These are phyloP conservation scores for Drosophila lutescens DNA, from an alignment of 2,888 invertebrate genomes.

Conservation along the genomic window DNA sequence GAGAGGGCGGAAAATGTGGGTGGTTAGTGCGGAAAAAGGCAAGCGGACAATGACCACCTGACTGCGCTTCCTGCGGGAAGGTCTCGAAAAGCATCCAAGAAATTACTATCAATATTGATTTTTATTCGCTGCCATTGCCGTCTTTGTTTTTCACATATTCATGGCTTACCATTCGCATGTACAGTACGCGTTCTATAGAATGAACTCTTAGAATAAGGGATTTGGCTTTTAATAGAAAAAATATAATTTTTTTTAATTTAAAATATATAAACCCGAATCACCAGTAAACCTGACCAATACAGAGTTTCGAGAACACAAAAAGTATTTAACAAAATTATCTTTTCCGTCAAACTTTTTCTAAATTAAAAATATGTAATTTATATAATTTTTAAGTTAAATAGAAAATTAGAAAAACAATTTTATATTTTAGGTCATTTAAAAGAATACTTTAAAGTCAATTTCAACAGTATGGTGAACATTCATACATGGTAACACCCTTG, in stretches of 20 bases:
- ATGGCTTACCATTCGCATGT: constrained; percentile 49
- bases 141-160: constrained; percentile 59
- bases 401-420: too few relatives aligned
- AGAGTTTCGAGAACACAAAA: too few relatives aligned
- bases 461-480: too few relatives aligned
- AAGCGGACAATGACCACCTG: constrained; percentile 67
- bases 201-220: not conserved
- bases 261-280: too few relatives aligned
- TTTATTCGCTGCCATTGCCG: constrained; percentile 46
- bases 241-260: too few relatives aligned
- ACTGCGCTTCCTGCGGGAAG: constrained; percentile 53
- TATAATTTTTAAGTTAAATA: too few relatives aligned
- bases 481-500: not conserved
- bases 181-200: constrained; percentile 12
- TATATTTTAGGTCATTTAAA: too few relatives aligned
- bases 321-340: too few relatives aligned
- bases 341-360: too few relatives aligned
- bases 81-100: constrained; percentile 30
- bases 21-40: not conserved
- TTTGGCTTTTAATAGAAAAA: not conserved
- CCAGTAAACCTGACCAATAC: too few relatives aligned
- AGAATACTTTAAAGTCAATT: too few relatives aligned
- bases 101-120: constrained; percentile 70
- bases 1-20: constrained; percentile 1
- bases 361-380: too few relatives aligned